Base-by-base conservation (phyloP, 2,797 vertebrate species). In the Neosalanx taihuensis region DNA sequence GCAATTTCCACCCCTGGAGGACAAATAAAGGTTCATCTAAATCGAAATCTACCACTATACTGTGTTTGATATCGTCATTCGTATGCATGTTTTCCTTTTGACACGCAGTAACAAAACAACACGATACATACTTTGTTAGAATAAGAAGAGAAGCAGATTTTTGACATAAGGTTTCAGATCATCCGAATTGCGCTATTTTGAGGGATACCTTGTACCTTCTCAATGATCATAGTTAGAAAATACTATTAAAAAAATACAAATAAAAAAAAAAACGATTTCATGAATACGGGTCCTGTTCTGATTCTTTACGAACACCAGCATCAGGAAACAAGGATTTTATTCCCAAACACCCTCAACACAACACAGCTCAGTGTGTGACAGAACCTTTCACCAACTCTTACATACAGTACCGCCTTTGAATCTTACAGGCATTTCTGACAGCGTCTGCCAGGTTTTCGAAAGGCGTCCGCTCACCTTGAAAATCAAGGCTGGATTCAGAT, bases 331-430 rank as follows among this genome's bases (percentile, higher is more conserved):
- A 53, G 15, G 18, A n/a, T n/a, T 53, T 53, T 1, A 53, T 53
- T 53, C 51, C 51, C 17, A n/a, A 41, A 53, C 51, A 53, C 51
- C 51, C 62, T 35, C 18, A 13, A 18, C 6, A 66, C 46, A 51
- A 10, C 9, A 51, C 64, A 3, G 17, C 13, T 9, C 18, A 26
- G 29, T 15, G 15, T 6, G 15, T 23, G 17, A 49, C 64, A 51
- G 64, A 29, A 66, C 46, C 51, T 23, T 51, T 66, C 41, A 66
- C 64, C 64, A 66, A 26, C 23, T 60, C 58, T 49, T 72, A 57
- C 41, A 73, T 78, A 87, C 79, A 84, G 79, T 77, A 61, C 64
- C n/a, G 70, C 76, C 76, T 80, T 83, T 83, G 71, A 79, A 67
- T 26, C 69, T 65, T 69, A 76, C 77, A 72, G 29, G 79, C 30